Conservation (phyloP, 1,140 invertebrate genomes). For the Atta texana region DNA sequence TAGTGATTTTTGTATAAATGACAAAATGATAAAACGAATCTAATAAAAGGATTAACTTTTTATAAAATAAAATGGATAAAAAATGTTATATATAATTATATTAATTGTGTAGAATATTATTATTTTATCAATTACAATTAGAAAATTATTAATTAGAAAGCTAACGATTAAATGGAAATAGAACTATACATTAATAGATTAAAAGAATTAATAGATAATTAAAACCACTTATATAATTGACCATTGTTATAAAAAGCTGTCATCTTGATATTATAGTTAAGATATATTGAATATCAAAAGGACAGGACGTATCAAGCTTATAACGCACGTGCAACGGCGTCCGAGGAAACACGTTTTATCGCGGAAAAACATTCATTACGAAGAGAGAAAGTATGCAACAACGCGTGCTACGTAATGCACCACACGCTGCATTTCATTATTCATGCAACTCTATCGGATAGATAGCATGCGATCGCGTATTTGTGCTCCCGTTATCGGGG, state of each 20-base stretch:
- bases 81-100: background rate
- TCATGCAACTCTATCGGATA: constrained; percentile 48
- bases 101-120: background rate
- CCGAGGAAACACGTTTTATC: constrained; percentile 19
- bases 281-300: constrained; percentile 11
- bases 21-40: background rate
- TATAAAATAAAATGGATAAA: background rate
- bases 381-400: constrained; percentile 61
- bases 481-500: constrained; percentile 37
- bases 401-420: constrained; percentile 40
- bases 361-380: constrained; percentile 17
- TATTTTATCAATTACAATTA: background rate
- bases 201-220: background rate
- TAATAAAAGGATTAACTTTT: background rate
- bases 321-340: constrained; percentile 26
- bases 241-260: background rate
- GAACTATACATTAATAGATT: background rate
- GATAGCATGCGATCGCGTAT: constrained; percentile 16
- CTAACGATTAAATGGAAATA: background rate
- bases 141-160: background rate
- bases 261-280: background rate
- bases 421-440: constrained; percentile 43
- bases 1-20: background rate
- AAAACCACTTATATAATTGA: background rate
- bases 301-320: constrained; percentile 11